phyloP scores from a whole-genome alignment of 2,797 vertebrate genomes.

The Sardinella longiceps region DNA sequence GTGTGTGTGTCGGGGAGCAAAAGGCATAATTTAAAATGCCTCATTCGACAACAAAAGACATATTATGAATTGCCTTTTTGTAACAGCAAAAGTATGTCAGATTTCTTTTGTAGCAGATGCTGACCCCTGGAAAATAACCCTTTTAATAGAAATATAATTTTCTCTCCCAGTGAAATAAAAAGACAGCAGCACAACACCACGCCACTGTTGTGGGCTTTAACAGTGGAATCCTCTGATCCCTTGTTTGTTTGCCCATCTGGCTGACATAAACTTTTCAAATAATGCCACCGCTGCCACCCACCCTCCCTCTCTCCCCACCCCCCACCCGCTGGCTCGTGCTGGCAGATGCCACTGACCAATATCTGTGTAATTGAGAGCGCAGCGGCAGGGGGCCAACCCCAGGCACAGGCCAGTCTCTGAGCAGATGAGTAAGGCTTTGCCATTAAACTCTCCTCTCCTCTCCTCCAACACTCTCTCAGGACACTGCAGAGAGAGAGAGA shows the following conservation, averaged over 20 bases:
- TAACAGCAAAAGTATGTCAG: not conserved
- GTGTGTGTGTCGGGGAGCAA: not conserved
- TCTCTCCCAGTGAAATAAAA: not conserved
- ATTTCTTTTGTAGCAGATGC: not conserved
- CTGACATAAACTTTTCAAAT: constrained; percentile 31
- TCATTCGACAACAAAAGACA: constrained; percentile 6
- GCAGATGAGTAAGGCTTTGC: constrained; percentile 8
- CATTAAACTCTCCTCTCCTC: not conserved
- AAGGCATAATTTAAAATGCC: constrained; percentile 3
- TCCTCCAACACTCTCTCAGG: not conserved
- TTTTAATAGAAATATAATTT: not conserved
- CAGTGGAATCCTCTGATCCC: not conserved
- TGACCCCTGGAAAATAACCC: not conserved
- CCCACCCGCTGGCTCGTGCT: constrained; percentile 19
- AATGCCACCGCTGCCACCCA: constrained; percentile 20
- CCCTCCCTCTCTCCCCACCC: no score
- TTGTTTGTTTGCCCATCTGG: constrained; percentile 40
- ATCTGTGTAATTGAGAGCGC: constrained; percentile 30
- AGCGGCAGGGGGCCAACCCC: not conserved
- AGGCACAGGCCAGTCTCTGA: no score
- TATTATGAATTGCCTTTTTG: not conserved
- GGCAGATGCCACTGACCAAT: constrained; percentile 32
- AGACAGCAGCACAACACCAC: not conserved
- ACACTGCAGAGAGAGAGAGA: not conserved
- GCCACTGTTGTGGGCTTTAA: not conserved